Evolutionary conservation across 2,797 vertebrate species (phyloP).

Genomic region (Megalops cyprinoides): DNA sequence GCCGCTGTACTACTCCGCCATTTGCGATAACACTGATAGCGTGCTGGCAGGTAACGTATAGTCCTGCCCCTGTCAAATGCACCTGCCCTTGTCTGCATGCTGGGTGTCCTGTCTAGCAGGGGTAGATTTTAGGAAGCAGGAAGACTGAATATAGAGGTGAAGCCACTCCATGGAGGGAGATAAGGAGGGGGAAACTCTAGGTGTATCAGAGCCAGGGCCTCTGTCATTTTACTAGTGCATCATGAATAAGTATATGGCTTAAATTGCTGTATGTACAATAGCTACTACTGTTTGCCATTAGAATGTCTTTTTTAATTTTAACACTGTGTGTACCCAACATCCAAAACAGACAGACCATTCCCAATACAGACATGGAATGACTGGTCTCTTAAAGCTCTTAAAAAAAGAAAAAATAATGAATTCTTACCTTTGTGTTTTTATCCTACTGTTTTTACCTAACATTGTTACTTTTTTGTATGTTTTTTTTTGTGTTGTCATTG

Average conservation of each 20-base stretch:
- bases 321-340: conserved; percentile 6
- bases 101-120: conserved; percentile 52
- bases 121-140: conserved; percentile 63
- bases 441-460: conserved; percentile 83
- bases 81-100: too few species aligned
- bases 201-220: conserved; percentile 74
- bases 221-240: conserved; percentile 68
- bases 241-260: conserved; percentile 72
- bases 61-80: conserved; percentile 58
- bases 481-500: conserved; percentile 53
- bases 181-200: conserved; percentile 71
- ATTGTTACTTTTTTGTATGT: conserved; percentile 59
- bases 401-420: conserved; percentile 58
- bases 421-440: conserved; percentile 77
- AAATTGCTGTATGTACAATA: conserved; percentile 71
- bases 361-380: conserved; percentile 67
- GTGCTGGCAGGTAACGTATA: conserved; percentile 87
- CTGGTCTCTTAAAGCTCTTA: conserved; percentile 68
- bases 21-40: conserved; percentile 83
- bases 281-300: conserved; percentile 79
- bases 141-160: conserved; percentile 36
- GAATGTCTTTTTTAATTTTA: conserved; percentile 55
- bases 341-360: too few species aligned
- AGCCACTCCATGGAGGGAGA: conserved; percentile 53
- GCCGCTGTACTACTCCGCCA: conserved; percentile 77